A percentile compares a stretch with the other conserved stretches of the same genome.
Evolutionary conservation across 2,888 invertebrate genomes (phyloP).

Genomic region (Subacronicta megacephala): DNA sequence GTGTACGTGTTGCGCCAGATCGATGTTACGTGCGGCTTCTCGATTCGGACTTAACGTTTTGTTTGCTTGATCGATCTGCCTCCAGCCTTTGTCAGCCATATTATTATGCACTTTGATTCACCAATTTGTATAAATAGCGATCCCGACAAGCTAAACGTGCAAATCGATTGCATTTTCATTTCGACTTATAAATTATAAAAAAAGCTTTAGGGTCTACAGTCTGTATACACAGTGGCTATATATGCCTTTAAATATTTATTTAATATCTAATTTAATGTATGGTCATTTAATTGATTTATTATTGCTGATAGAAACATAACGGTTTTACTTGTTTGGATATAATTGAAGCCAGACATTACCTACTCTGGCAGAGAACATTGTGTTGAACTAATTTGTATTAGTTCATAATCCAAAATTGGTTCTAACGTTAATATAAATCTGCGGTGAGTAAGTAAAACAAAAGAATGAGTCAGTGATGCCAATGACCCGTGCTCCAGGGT

Average conservation of each 20-base stretch:
- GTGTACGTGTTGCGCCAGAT: slow-evolving; percentile 82
- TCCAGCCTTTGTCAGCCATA: slow-evolving; percentile 60
- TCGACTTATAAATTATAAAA: slow-evolving; percentile 2
- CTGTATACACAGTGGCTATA: slow-evolving; percentile 5
- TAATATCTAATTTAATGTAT: slow-evolving; percentile 9
- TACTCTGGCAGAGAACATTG: slow-evolving; percentile 22
- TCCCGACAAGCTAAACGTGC: slow-evolving; percentile 11
- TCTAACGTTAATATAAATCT: slow-evolving; percentile 60
- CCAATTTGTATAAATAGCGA: slow-evolving; percentile 37
- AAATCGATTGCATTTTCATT: slow-evolving; percentile 21
- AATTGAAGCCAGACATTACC: slow-evolving; percentile 32
- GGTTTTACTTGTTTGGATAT: slow-evolving; percentile 36
- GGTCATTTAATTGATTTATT: slow-evolving; percentile 22
- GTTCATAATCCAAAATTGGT: slow-evolving; percentile 48
- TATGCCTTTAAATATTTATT: slow-evolving; percentile 4
- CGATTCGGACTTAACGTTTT: slow-evolving; percentile 70
- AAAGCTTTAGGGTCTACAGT: slow-evolving; percentile 8
- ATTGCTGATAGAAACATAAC: slow-evolving; percentile 39
- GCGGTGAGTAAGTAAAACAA: slow-evolving; percentile 77
- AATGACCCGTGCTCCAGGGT: slow-evolving; percentile 84
- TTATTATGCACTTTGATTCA: slow-evolving; percentile 60
- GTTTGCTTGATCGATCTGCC: slow-evolving; percentile 69
- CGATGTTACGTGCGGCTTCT: slow-evolving; percentile 81
- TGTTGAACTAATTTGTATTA: slow-evolving; percentile 36
- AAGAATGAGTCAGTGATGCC: slow-evolving; percentile 85